Conservation (phyloP, 2,113 vertebrate species). For the Erpornis zantholeuca region DNA sequence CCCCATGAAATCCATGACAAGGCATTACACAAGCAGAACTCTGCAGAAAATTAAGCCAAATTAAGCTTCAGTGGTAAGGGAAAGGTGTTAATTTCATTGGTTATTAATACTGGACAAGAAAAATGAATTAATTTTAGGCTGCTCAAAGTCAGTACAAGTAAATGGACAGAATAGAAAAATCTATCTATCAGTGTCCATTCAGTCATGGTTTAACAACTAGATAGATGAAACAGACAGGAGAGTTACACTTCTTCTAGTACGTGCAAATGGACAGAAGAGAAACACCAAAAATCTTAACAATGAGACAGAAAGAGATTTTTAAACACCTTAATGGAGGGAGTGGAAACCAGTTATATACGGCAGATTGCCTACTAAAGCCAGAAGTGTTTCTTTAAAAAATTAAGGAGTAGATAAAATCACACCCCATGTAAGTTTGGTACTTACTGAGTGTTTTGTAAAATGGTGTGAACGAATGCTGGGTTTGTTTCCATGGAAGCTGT, state of each 20-base stretch:
- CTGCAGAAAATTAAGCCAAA: background rate
- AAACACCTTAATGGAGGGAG: background rate
- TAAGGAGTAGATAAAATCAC: background rate
- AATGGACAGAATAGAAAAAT: background rate
- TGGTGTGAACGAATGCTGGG: conserved; percentile 88
- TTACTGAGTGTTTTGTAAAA: conserved; percentile 95
- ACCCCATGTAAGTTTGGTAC: background rate
- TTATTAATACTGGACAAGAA: background rate
- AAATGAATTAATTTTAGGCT: background rate
- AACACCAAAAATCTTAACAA: background rate
- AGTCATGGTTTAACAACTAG: background rate
- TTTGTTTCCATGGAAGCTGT: conserved; percentile 97
- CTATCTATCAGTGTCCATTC: background rate
- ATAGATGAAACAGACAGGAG: background rate
- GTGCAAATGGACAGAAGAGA: background rate
- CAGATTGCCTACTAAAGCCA: background rate
- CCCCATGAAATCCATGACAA: background rate
- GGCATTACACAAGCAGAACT: background rate
- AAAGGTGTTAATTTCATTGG: background rate
- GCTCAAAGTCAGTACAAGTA: background rate
- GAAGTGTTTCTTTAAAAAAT: background rate
- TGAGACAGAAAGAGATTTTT: background rate
- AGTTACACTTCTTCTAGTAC: background rate
- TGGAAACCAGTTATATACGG: background rate
- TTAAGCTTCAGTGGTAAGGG: background rate